Percentiles rank a stretch among this genome's conserved stretches.
phyloP scores from a whole-genome alignment of 2,888 invertebrate genomes.

The Andrena dorsata region DNA sequence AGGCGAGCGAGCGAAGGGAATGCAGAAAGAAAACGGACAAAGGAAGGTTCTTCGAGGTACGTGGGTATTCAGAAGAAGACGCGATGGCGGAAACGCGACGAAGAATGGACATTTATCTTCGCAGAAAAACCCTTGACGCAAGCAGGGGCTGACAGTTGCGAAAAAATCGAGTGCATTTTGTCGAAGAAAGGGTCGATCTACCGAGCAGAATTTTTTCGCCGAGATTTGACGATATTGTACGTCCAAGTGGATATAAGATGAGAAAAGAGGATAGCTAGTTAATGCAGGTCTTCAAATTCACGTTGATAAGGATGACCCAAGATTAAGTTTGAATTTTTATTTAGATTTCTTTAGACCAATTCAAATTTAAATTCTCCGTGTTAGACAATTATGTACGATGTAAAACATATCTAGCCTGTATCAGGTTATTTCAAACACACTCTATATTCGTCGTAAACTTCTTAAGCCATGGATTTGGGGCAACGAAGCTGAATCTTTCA shows the following conservation, averaged over 20 bases:
- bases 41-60: slow-evolving; percentile 2
- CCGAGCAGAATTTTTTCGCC: not conserved
- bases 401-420: no score
- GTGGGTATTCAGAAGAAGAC: slow-evolving; percentile 22
- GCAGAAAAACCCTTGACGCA: slow-evolving; percentile 19
- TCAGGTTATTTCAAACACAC: no score
- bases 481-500: no score
- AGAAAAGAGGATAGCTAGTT: not conserved
- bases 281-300: no score
- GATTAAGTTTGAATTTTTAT: no score
- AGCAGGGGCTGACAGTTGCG: not conserved
- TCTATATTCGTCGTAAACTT: no score
- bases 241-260: not conserved
- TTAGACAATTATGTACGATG: no score
- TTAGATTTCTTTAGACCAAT: no score
- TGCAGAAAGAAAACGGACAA: not conserved
- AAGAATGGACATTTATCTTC: slow-evolving; percentile 37
- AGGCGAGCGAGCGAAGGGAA: not conserved
- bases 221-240: not conserved
- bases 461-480: no score
- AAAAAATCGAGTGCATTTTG: slow-evolving; percentile 4
- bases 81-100: slow-evolving; percentile 27
- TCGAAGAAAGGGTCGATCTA: slow-evolving; percentile 19
- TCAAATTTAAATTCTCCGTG: no score
- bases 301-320: no score